Conservation (phyloP, 2,888 invertebrate genomes). For the Druceiella hillmani region DNA sequence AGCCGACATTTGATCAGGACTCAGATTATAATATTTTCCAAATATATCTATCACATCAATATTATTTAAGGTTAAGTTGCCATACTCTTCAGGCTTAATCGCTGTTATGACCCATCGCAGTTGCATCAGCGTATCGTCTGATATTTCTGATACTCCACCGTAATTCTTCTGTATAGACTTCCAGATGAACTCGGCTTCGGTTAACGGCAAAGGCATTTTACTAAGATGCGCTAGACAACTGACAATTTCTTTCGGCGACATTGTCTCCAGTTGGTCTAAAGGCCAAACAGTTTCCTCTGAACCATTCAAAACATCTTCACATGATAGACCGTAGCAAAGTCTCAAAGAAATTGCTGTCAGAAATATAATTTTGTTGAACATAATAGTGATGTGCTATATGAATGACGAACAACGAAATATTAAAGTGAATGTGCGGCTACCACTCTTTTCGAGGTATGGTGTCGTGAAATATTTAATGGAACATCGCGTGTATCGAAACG, state of each 20-base stretch:
- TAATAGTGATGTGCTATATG: no score
- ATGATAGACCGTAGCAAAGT: no score
- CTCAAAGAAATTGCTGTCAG: no score
- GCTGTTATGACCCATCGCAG: constrained; percentile 47
- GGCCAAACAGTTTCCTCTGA: no score
- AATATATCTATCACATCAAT: constrained; percentile 53
- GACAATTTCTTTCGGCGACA: constrained; percentile 33
- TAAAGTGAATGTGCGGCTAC: no score
- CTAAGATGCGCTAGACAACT: constrained; percentile 37
- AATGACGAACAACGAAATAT: no score
- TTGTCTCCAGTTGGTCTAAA: constrained; percentile 29
- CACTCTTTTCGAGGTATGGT: no score
- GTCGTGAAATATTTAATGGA: no score
- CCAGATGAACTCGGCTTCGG: constrained; percentile 39
- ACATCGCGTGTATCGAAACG: no score
- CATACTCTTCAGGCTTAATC: constrained; percentile 42
- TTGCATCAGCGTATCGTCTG: constrained; percentile 36
- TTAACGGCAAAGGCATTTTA: constrained; percentile 29
- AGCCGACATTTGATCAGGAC: constrained; percentile 36
- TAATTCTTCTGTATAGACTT: constrained; percentile 31
- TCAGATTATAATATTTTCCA: constrained; percentile 44
- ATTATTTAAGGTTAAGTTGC: constrained; percentile 45
- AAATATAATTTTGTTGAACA: no score
- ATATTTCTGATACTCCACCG: constrained; percentile 36
- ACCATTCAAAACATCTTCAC: no score